Conservation (phyloP, 64 coral and sea anemone species). For the Pocillopora damicornis region DNA sequence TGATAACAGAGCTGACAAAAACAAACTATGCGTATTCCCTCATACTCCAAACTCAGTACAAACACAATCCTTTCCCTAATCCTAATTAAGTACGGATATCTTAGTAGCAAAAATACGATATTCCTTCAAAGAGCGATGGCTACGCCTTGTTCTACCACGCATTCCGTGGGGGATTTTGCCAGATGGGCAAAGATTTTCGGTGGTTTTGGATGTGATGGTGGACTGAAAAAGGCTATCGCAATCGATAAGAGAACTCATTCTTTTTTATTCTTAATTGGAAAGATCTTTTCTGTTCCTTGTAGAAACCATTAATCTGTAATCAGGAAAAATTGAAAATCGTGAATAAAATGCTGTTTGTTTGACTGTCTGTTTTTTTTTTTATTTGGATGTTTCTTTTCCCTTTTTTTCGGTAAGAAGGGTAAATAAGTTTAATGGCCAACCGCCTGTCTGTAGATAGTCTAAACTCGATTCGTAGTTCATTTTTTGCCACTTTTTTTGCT, state of each 20-base stretch:
- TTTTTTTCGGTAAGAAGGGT: too few species aligned
- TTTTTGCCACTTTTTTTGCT: not conserved
- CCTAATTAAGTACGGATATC: not conserved
- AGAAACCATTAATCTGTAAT: slow-evolving; percentile 1
- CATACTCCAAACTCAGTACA: not conserved
- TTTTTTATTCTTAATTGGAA: not conserved
- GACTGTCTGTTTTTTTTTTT: too few species aligned
- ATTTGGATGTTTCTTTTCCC: too few species aligned
- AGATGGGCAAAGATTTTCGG: not conserved
- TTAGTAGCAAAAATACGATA: not conserved
- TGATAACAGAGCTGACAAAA: slow-evolving; percentile 7
- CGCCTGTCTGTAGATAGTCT: not conserved
- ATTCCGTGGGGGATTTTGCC: not conserved
- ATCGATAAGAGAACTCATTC: slow-evolving; percentile 18
- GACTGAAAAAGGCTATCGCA: slow-evolving; percentile 22
- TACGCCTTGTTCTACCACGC: not conserved
- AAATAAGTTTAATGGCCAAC: not conserved
- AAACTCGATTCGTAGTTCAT: not conserved
- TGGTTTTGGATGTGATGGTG: not conserved
- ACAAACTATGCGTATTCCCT: not conserved
- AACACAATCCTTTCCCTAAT: not conserved
- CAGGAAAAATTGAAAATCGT: not conserved
- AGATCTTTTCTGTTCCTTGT: not conserved
- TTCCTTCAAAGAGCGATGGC: not conserved
- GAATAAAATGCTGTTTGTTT: not conserved